Evolutionary conservation across 1,140 invertebrate species (phyloP).

Genomic region (Heliconius nattereri): DNA sequence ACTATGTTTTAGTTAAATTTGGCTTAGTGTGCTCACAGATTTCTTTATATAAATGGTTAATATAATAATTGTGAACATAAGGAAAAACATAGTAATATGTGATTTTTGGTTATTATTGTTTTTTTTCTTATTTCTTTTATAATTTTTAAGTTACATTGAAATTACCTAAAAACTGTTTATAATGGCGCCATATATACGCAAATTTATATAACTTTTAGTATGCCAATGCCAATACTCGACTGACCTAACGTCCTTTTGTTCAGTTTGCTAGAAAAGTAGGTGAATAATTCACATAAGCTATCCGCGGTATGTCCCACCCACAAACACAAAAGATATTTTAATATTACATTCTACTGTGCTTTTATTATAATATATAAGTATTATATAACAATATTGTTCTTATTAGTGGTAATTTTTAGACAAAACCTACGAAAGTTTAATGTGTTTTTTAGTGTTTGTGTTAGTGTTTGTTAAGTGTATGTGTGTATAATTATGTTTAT

Average conservation of each 20-base stretch:
- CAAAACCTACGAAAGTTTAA: not conserved
- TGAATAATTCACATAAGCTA: constrained; percentile 23
- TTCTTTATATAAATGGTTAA: too few relatives aligned
- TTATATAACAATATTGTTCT: constrained; percentile 7
- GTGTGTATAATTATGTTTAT: constrained; percentile 30
- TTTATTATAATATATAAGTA: not conserved
- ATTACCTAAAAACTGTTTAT: not conserved
- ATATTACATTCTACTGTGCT: constrained; percentile 5
- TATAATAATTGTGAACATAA: too few relatives aligned
- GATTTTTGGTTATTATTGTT: not conserved
- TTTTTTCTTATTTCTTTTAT: not conserved
- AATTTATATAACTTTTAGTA: constrained; percentile 1
- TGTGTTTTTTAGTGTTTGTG: not conserved
- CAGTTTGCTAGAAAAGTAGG: constrained; percentile 19
- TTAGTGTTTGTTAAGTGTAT: constrained; percentile 17
- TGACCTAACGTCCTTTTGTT: constrained; percentile 17
- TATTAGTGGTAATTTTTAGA: not conserved
- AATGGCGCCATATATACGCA: not conserved
- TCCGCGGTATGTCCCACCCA: constrained; percentile 10
- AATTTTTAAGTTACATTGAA: not conserved
- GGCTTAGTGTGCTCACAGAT: not conserved
- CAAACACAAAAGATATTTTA: constrained; percentile 26
- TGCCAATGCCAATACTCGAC: constrained; percentile 8
- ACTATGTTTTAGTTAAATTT: not conserved
- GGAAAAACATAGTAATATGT: too few relatives aligned